Evolutionary conservation across 2,797 vertebrate genomes (phyloP).

Genomic region (Phoebastria nigripes): DNA sequence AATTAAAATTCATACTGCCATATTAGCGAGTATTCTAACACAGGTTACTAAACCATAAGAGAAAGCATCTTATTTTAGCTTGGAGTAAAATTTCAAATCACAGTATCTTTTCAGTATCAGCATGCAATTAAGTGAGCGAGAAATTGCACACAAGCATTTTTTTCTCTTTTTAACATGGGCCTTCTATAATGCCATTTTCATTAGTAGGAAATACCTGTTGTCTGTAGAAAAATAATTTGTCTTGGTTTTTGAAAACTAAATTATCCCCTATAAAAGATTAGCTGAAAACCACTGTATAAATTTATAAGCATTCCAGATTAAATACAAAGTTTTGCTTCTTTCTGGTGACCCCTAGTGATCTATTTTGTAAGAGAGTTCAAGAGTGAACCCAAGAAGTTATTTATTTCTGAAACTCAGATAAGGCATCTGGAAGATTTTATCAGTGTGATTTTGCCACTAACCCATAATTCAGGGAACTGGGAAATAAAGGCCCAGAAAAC

Average conservation of each 20-base stretch:
- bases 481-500: background rate
- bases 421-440: conserved; percentile 25
- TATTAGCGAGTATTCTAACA: background rate
- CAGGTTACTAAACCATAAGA: background rate
- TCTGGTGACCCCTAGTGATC: conserved; percentile 24
- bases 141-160: background rate
- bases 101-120: background rate
- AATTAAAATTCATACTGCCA: background rate
- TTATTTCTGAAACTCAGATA: background rate
- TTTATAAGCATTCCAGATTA: background rate
- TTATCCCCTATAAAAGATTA: conserved; percentile 18
- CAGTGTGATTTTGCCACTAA: background rate
- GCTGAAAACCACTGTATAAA: background rate
- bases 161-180: background rate
- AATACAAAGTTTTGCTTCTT: conserved; percentile 11
- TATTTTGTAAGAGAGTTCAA: background rate
- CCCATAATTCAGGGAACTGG: background rate
- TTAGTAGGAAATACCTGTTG: conserved; percentile 5
- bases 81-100: conserved; percentile 21
- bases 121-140: background rate
- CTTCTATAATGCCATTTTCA: conserved; percentile 20
- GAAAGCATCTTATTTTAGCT: background rate
- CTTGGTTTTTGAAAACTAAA: conserved; percentile 29
- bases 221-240: conserved; percentile 23
- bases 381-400: background rate